phyloP scores from a whole-genome alignment of 2,113 vertebrate species.

The Tringa solitaria region DNA sequence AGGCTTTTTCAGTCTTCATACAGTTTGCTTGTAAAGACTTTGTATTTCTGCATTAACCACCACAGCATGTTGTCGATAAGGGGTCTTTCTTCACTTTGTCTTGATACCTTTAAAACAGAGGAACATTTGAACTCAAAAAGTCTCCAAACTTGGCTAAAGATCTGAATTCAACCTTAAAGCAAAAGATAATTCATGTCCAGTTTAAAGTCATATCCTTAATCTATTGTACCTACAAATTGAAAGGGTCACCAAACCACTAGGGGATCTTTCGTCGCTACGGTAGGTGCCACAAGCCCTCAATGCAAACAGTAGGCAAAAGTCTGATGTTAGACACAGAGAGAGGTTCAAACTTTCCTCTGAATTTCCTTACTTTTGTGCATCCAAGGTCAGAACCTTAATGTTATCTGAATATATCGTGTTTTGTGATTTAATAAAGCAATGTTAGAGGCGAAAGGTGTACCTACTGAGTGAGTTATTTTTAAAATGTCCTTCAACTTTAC shows the following conservation, averaged over 20 bases:
- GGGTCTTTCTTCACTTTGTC: conserved; percentile 17
- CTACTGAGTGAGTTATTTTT: conserved; percentile 45
- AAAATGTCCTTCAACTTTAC: conserved; percentile 21
- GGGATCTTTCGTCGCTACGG: background rate
- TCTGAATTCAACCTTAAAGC: conserved; percentile 51
- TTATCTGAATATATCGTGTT: conserved; percentile 49
- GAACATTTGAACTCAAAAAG: conserved; percentile 29
- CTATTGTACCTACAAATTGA: conserved; percentile 57
- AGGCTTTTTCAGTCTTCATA: conserved; percentile 10
- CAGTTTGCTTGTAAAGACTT: conserved; percentile 19
- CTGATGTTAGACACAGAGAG: conserved; percentile 40
- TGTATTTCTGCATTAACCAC: conserved; percentile 5
- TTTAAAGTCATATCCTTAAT: conserved; percentile 33
- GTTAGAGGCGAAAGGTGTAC: conserved; percentile 48
- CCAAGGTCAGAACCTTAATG: conserved; percentile 53
- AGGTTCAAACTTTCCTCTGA: conserved; percentile 50
- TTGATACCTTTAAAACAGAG: conserved; percentile 54
- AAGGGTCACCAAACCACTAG: conserved; percentile 52
- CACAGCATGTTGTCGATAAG: background rate
- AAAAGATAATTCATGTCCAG: conserved; percentile 39
- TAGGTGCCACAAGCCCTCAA: conserved; percentile 26
- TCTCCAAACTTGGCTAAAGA: conserved; percentile 28
- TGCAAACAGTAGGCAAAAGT: conserved; percentile 43
- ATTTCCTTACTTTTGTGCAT: conserved; percentile 46
- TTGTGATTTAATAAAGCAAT: conserved; percentile 56